Percentiles rank a stretch among this genome's conserved stretches.
These are phyloP conservation scores for Jaculus jaculus DNA, from an alignment of 2,113 vertebrate genomes.

Conservation along the genomic window DNA sequence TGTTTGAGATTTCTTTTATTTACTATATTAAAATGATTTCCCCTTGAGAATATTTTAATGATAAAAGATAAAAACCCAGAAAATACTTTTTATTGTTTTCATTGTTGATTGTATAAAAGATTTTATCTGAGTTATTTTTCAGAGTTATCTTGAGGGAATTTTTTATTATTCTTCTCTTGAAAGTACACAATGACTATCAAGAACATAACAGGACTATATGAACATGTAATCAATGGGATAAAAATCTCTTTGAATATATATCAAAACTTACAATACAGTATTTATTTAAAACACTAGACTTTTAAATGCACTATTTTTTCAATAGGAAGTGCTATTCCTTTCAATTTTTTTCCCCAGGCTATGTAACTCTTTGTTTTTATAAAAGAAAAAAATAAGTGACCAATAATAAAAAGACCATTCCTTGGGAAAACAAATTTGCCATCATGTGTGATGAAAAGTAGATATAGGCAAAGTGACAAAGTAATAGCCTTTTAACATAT, in stretches of 20 bases:
- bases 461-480: conserved; percentile 80
- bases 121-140: conserved; percentile 57
- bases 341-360: conserved; percentile 50
- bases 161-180: conserved; percentile 60
- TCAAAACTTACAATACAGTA: conserved; percentile 54
- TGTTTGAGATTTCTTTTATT: conserved; percentile 19
- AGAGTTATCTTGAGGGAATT: conserved; percentile 58
- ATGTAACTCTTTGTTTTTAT: conserved; percentile 48
- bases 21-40: conserved; percentile 17
- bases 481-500: conserved; percentile 80
- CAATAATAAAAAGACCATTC: conserved; percentile 72
- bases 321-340: conserved; percentile 44
- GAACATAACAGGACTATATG: conserved; percentile 59
- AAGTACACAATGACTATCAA: conserved; percentile 69
- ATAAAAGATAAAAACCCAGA: conserved; percentile 40
- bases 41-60: conserved; percentile 39
- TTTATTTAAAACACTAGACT: conserved; percentile 61
- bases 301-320: conserved; percentile 61
- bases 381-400: conserved; percentile 47
- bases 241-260: conserved; percentile 35
- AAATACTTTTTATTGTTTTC: conserved; percentile 49
- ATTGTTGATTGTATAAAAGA: conserved; percentile 39
- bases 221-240: conserved; percentile 66
- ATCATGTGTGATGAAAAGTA: conserved; percentile 73
- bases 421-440: conserved; percentile 79